Conservation (phyloP, 2,113 vertebrate genomes). For the Malurus elegans region DNA sequence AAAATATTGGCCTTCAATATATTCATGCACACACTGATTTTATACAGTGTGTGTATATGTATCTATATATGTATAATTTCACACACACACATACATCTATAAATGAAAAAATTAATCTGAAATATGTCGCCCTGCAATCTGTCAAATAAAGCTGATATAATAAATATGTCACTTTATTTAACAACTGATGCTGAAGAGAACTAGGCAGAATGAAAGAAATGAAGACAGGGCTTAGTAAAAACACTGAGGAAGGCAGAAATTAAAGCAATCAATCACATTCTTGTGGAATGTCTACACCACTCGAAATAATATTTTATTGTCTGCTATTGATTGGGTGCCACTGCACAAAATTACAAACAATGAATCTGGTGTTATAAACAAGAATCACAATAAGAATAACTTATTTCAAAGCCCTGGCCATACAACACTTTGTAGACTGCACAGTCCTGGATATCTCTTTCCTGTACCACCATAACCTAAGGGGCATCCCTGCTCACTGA, state of each 20-base stretch:
- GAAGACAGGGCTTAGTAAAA: constrained; percentile 58
- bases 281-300: constrained; percentile 53
- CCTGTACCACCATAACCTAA: background rate
- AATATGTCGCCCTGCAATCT: constrained; percentile 42
- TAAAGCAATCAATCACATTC: constrained; percentile 75
- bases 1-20: background rate
- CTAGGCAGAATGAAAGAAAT: constrained; percentile 62
- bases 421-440: background rate
- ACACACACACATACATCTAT: constrained; percentile 3
- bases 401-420: background rate
- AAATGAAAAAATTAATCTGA: constrained; percentile 53
- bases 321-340: constrained; percentile 70
- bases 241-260: constrained; percentile 70
- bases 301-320: constrained; percentile 74
- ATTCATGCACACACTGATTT: background rate
- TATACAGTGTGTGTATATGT: background rate
- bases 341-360: constrained; percentile 67
- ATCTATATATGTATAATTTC: constrained; percentile 1
- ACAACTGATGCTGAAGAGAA: constrained; percentile 65
- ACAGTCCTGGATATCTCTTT: background rate
- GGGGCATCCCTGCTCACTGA: background rate
- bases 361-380: constrained; percentile 70
- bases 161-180: constrained; percentile 75
- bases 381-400: constrained; percentile 57
- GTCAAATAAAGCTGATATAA: constrained; percentile 73